A percentile compares a stretch with the other conserved stretches of the same genome.
phyloP scores from a whole-genome alignment of 2,888 invertebrate genomes.

The Caenorhabditis uteleia region DNA sequence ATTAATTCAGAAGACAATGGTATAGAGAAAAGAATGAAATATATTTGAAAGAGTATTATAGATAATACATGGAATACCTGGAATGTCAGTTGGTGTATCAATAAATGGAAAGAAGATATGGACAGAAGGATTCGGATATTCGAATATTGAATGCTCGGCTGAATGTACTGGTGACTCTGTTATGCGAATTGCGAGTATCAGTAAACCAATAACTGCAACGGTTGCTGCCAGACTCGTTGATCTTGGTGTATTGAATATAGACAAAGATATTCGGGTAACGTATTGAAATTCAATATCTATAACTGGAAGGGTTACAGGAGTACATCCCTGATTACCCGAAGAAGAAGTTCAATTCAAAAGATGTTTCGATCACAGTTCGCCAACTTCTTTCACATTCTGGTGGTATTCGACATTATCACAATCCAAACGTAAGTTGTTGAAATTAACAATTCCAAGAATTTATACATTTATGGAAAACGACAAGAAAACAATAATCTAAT shows the following conservation, averaged over 20 bases:
- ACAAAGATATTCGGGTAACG: conserved; percentile 64
- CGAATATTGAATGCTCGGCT: conserved; percentile 73
- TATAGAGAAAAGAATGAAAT: conserved; percentile 20
- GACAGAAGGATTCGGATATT: conserved; percentile 72
- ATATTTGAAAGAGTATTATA: conserved; percentile 43
- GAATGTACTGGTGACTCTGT: conserved; percentile 61
- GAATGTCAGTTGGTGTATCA: conserved; percentile 70
- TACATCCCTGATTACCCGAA: conserved; percentile 74
- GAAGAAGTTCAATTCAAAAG: conserved; percentile 72
- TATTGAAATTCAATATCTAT: no score
- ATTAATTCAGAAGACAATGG: conserved; percentile 18
- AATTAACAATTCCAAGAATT: not conserved
- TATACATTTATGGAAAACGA: not conserved
- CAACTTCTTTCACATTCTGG: conserved; percentile 74
- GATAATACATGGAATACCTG: conserved; percentile 71
- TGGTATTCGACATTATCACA: conserved; percentile 75
- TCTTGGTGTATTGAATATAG: conserved; percentile 73
- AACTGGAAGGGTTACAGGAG: no score
- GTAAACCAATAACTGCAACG: conserved; percentile 75
- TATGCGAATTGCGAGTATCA: conserved; percentile 76
- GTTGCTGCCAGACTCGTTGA: conserved; percentile 73
- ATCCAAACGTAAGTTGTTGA: conserved; percentile 20
- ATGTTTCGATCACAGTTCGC: conserved; percentile 73
- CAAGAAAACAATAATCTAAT: not conserved
- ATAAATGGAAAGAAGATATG: conserved; percentile 70